Evolutionary conservation across 2,888 invertebrate species (phyloP), one percentile per base, ranked within the genome.

Genomic region (Caenorhabditis angaria): DNA sequence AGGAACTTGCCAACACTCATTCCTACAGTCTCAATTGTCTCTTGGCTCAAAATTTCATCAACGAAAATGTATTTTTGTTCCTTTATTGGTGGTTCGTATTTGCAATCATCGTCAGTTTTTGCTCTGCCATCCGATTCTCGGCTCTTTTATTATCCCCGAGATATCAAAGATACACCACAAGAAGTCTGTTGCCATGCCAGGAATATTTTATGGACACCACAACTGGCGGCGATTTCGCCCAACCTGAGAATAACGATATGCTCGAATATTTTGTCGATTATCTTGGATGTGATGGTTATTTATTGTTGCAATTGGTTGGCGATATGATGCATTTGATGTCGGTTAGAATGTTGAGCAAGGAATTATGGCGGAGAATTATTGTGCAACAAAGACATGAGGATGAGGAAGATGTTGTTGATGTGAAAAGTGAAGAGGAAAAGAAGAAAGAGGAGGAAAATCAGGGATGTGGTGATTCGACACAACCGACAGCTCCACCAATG

Each of bases 61-160:
- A 77, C 62, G 74, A 78, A 24, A 76, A 77, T 48, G 60, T 76
- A 18, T 80, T 70, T 61, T 58, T 78, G 2, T 70, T 80, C 51
- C 65, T 79, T 24, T 80, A 77, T 54, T 78, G 77, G 65, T 78
- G 78, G 77, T 71, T 76, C 24, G 24, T 80, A 12, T 56, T 80
- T 29, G 56, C 65, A 10, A 56, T 65, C 59, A 41, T 76, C n/a
- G 61, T 71, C 53, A 66, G 66, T 27, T 35, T 71, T 8, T 51
- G 47, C 29, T 71, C 71, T 8, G 71, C 71, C 2, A n/a, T 66
- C 12, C 66, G 63, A 24, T 71, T 63, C 57, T 62, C 71, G 1
- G 22, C 25, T 0, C 48, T 71, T 50, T 53, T 71, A 4, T 4
- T 66, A 10, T 5, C 53, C 14, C 60, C 66, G 2, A 27, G 25